Evolutionary conservation across 2,888 invertebrate species (phyloP), one percentile per base, ranked within the genome.

Genomic region (Sisyra terminalis): DNA sequence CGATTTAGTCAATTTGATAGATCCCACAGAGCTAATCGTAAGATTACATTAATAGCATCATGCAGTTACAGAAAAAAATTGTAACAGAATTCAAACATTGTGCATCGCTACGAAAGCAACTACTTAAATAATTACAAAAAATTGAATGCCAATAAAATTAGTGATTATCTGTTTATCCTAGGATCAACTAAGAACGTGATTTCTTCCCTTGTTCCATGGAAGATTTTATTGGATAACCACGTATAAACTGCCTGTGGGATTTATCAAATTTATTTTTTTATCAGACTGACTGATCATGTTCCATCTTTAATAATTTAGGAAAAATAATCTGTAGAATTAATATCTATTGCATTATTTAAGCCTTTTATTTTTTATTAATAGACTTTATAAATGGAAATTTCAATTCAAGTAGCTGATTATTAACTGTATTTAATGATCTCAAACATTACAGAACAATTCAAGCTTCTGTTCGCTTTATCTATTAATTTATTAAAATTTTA

Each of bases 101-200:
- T 39, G 39, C 39, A 39, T 39, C 29, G 39, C 39, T 39, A 39
- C 37, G 24, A 24, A 24, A 24, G 24, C 24, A 16, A 34, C 34
- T 34, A 35, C 35, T 35, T 15, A 15, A 35, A 13, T 13, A 11
- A 35, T 14, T 34, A 34, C 11, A 9, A 15, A 15, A 14, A 13
- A 17, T 37, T 16, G 17, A 37, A 11, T 37, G 18, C 15, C 30
- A 30, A 17, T 17, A 18, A 17, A 38, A 38, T 18, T 38, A 18
- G 38, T 17, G 18, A 31, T 15, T 40, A 15, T 34, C 34, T 41
- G 34, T 41, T 41, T 41, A 41, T 41, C 41, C 13, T 41, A 41
- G 41, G 41, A 41, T 41, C 41, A 41, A 41, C 41, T 41, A 34
- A 34, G 15, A 37, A 18, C 37, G 37, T 37, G 18, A 18, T 37